Evolutionary conservation across 2,113 vertebrate genomes (phyloP), one percentile per base, ranked within the genome.

Genomic region (Clinocottus analis): DNA sequence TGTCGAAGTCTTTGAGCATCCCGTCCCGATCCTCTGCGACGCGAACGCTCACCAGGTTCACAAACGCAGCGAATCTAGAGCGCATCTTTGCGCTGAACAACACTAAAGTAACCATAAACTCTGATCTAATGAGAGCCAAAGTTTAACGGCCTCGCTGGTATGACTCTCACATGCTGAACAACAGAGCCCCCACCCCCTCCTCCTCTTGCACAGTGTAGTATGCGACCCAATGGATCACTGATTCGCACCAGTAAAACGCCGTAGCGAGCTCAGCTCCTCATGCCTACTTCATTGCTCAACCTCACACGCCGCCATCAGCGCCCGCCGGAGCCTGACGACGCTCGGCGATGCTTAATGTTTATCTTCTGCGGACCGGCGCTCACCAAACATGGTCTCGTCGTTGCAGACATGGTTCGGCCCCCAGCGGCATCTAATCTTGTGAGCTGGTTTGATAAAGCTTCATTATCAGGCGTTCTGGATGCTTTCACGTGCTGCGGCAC

Each of bases 391-490:
- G 91, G 92, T 63, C 76, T 39, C 65, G 29, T 31, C 4, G 82
- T 29, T 69, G 71, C 85, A 72, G 80, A 19, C 55, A 6, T 83
- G 91, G 77, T 83, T 78, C 31, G 7, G 59, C 21, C 71, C 71
- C 41, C 16, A 7, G 53, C 64, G 39, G 84, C 80, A 25, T 85
- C 88, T 90, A 89, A 93, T 92, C 91, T 90, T 0, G 1, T 0
- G 43, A 41, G 71, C 61, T 11, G 64, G 47, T 72, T 84, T 76
- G 93, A 93, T 92, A 92, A 25, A 93, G 86, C 47, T 14, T 69
- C 56, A 72, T 76, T 92, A 92, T 93, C 91, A 91, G 90, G 91
- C 90, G 90, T 84, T 82, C 87, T 91, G 91, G 89, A 91, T 63
- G 89, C 84, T 87, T 67, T 92, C 87, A 85, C 79, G 39, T 71